Percentiles rank a stretch among this genome's conserved stretches.
These are phyloP conservation scores for Muricea muricata DNA, from an alignment of 92 coral and sea anemone genomes.

Conservation along the genomic window DNA sequence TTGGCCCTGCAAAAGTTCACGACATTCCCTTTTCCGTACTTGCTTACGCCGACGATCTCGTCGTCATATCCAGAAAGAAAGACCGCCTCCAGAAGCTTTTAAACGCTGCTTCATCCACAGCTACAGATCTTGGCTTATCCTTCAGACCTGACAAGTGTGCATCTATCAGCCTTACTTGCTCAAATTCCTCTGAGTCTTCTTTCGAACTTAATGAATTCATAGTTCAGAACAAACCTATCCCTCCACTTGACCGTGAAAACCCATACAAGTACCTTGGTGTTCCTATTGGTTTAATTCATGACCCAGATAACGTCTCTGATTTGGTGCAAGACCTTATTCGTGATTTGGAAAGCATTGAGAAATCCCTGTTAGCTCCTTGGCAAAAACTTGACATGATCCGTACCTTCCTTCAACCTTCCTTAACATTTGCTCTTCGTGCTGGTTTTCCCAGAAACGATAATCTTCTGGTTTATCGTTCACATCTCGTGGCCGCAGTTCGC, in stretches of 20 bases:
- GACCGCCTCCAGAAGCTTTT: slow-evolving; percentile 30
- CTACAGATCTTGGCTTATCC: slow-evolving; percentile 29
- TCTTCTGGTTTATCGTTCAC: not conserved
- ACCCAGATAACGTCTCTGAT: not conserved
- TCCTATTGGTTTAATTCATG: slow-evolving; percentile 38
- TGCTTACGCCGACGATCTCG: slow-evolving; percentile 51
- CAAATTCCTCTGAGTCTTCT: not conserved
- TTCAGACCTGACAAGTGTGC: slow-evolving; percentile 44
- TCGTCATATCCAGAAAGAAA: slow-evolving; percentile 22
- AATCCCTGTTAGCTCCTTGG: slow-evolving; percentile 46
- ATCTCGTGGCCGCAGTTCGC: slow-evolving; percentile 23
- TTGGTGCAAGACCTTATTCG: not conserved
- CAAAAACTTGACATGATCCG: slow-evolving; percentile 48
- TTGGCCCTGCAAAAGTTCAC: slow-evolving; percentile 10
- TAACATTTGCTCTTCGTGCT: slow-evolving; percentile 36
- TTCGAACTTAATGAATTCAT: slow-evolving; percentile 17
- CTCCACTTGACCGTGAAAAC: slow-evolving; percentile 31
- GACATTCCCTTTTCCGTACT: slow-evolving; percentile 24
- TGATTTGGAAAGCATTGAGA: slow-evolving; percentile 17
- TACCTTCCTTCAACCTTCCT: slow-evolving; percentile 34
- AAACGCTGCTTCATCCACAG: slow-evolving; percentile 32
- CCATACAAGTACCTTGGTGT: slow-evolving; percentile 42
- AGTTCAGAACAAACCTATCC: slow-evolving; percentile 37
- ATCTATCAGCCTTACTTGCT: slow-evolving; percentile 17
- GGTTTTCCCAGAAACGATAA: not conserved